Conservation (phyloP, 2,113 vertebrate species). For the Vireo altiloquus region DNA sequence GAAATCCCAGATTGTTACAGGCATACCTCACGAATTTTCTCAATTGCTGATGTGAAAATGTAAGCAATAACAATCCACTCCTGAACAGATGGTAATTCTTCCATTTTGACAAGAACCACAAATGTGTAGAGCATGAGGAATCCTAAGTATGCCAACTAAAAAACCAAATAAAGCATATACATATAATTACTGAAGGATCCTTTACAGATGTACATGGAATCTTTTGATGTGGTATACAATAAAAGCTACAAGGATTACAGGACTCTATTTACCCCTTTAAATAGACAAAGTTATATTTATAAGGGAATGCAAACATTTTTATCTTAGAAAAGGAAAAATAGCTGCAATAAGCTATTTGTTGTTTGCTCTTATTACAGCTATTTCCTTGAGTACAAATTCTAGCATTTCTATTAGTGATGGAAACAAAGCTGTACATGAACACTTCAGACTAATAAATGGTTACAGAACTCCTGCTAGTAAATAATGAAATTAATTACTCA, state of each 20-base stretch:
- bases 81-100: constrained; percentile 81
- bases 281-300: background rate
- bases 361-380: background rate
- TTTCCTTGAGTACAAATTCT: background rate
- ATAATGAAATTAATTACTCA: background rate
- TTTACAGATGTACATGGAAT: background rate
- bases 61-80: constrained; percentile 98
- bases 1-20: background rate
- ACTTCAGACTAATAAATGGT: background rate
- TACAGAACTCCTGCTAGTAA: background rate
- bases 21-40: constrained; percentile 94
- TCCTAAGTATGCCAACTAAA: constrained; percentile 90
- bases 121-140: constrained; percentile 97
- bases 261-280: background rate
- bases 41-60: constrained; percentile 95
- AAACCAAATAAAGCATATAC: background rate
- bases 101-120: constrained; percentile 94
- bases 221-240: background rate
- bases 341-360: background rate
- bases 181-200: background rate
- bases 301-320: background rate
- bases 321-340: background rate
- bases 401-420: background rate
- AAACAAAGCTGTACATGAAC: background rate
- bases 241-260: background rate